phyloP scores from a whole-genome alignment of 2,113 vertebrate genomes.

The Dinomys branickii region DNA sequence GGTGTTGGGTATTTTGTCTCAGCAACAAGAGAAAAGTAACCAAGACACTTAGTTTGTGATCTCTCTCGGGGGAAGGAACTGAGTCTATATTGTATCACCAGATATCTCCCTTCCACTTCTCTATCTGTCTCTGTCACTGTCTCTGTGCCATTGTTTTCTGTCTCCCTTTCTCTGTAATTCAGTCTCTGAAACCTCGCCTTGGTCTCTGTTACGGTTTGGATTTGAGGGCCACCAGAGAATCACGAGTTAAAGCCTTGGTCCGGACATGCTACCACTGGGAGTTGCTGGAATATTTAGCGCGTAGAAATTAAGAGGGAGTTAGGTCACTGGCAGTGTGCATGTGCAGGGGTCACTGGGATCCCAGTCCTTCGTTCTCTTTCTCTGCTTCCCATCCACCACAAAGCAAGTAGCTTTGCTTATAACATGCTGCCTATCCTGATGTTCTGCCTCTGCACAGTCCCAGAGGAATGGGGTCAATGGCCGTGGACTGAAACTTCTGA shows the following conservation, averaged over 20 bases:
- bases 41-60: no score
- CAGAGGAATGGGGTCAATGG: not conserved
- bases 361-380: not conserved
- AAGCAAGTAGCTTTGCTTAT: not conserved
- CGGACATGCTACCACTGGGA: not conserved
- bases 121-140: not conserved
- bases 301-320: not conserved
- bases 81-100: not conserved
- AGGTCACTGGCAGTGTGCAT: not conserved
- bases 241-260: not conserved
- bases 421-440: not conserved
- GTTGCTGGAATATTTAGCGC: not conserved
- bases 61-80: not conserved
- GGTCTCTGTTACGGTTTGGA: not conserved
- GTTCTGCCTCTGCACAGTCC: not conserved
- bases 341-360: not conserved
- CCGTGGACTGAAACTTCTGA: not conserved
- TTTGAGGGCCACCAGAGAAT: not conserved
- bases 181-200: not conserved
- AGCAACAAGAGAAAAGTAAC: no score
- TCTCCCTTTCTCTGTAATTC: not conserved
- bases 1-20: no score
- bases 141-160: not conserved
- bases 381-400: not conserved
- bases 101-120: not conserved